These are phyloP conservation scores for Diachrysia chrysitis DNA, from an alignment of 2,888 invertebrate genomes.

Conservation along the genomic window DNA sequence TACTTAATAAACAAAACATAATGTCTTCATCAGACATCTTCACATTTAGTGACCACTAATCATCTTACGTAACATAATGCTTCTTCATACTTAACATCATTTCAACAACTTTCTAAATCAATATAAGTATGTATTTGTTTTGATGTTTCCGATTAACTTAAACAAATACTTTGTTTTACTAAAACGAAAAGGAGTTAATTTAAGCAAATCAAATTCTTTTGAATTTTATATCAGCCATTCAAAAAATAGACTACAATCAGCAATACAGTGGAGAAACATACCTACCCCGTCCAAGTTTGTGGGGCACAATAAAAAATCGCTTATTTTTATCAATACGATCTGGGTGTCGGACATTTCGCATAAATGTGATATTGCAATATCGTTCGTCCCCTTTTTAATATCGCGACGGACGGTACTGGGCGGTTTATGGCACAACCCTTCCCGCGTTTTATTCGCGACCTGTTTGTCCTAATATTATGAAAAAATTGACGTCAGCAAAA, in stretches of 20 bases:
- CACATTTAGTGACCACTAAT: not conserved
- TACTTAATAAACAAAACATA: not conserved
- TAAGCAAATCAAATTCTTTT: slow-evolving; percentile 27
- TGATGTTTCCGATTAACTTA: not conserved
- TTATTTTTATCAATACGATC: slow-evolving; percentile 90
- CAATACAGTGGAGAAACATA: slow-evolving; percentile 65
- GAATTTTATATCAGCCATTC: slow-evolving; percentile 52
- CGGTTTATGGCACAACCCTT: slow-evolving; percentile 89
- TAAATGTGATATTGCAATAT: slow-evolving; percentile 90
- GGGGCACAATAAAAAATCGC: slow-evolving; percentile 87
- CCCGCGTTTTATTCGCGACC: slow-evolving; percentile 88
- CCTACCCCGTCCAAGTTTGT: slow-evolving; percentile 74
- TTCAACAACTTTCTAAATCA: not conserved
- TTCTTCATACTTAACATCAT: slow-evolving; percentile 1
- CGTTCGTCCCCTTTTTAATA: slow-evolving; percentile 89
- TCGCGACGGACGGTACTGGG: slow-evolving; percentile 86
- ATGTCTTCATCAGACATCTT: not conserved
- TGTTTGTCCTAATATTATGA: slow-evolving; percentile 89
- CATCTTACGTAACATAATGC: not conserved
- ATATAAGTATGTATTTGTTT: no score
- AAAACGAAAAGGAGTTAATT: not conserved
- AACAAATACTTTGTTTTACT: not conserved
- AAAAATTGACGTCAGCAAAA: slow-evolving; percentile 87
- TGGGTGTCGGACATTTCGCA: slow-evolving; percentile 89
- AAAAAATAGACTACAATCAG: slow-evolving; percentile 64